These are phyloP conservation scores for Meandrusa payeni DNA, from an alignment of 2,888 invertebrate genomes.

Conservation along the genomic window DNA sequence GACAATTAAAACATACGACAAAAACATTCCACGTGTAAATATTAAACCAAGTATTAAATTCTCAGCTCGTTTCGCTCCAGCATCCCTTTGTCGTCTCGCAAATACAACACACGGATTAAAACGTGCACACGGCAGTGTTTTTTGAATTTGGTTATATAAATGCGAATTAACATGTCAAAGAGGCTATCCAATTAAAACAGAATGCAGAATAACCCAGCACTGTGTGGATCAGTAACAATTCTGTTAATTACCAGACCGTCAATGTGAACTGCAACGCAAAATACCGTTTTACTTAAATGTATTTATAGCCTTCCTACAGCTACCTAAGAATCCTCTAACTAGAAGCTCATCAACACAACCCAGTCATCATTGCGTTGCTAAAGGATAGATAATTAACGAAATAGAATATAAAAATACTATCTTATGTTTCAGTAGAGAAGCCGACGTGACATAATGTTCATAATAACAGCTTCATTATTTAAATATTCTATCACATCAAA, in stretches of 20 bases:
- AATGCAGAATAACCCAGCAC: not conserved
- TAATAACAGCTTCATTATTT: slow-evolving; percentile 1
- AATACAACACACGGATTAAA: slow-evolving; percentile 1
- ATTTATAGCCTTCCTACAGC: too few relatives aligned
- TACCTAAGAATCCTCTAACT: too few relatives aligned
- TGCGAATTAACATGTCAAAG: slow-evolving; percentile 8
- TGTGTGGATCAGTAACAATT: not conserved
- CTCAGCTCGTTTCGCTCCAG: not conserved
- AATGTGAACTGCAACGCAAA: too few relatives aligned
- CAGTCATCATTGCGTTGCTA: too few relatives aligned
- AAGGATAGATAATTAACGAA: too few relatives aligned
- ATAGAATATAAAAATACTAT: too few relatives aligned
- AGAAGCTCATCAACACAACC: too few relatives aligned
- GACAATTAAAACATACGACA: not conserved
- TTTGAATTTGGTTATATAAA: slow-evolving; percentile 11
- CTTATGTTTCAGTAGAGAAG: too few relatives aligned
- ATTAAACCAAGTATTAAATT: slow-evolving; percentile 1
- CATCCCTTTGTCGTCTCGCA: slow-evolving; percentile 5
- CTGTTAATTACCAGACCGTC: slow-evolving; percentile 5
- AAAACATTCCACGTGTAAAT: slow-evolving; percentile 1
- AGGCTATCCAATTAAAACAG: slow-evolving; percentile 15
- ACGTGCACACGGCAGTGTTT: not conserved
- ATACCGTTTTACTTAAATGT: too few relatives aligned
- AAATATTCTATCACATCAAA: slow-evolving; percentile 10
- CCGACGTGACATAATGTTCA: too few relatives aligned